Evolutionary conservation across 1,140 invertebrate species (phyloP), one percentile per base, ranked within the genome.

Genomic region (Bombyx mandarina): DNA sequence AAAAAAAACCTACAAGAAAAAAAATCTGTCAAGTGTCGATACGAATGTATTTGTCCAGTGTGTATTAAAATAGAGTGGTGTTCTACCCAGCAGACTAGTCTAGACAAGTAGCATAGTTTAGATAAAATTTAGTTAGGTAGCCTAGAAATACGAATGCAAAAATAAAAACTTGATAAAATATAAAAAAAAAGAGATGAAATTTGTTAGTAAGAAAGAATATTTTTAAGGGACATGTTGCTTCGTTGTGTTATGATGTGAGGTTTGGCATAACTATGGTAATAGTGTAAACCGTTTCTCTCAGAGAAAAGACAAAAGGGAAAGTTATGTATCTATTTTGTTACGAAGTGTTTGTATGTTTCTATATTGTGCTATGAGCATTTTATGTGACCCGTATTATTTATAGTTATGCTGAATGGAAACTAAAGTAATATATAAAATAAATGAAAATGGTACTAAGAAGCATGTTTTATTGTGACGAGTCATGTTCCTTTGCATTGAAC

Each of bases 311-410:
- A 73, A 68, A 82, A 73, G 26, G 77, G 77, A 86, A 85, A 81
- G 86, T 85, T 86, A 86, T 88, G 85, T 88, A 89, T 89, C 85
- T 89, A 89, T 89, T 89, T 89, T 89, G 88, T 89, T 89, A 89
- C 81, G 83, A 86, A 84, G 80, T 88, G 86, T 88, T 89, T 88
- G 88, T 86, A 88, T 88, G 85, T 88, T 86, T 88, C 84, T 87
- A 88, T 86, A 82, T 82, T 75, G 75, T 88, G 88, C 88, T 89
- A 88, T 86, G 80, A 88, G 87, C 87, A 88, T 88, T 86, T 86
- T 88, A 86, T 73, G 84, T 86, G 79, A 88, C 83, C 82, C 79
- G 79, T 85, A 79, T 88, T 88, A 87, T 84, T 85, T 79, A 88
- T 86, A 87, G 88, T 89, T 89, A 88, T 89, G 88, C 88, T 88